Base-by-base conservation (phyloP, 1,140 invertebrate genomes). In the Probaryconus sp. region DNA sequence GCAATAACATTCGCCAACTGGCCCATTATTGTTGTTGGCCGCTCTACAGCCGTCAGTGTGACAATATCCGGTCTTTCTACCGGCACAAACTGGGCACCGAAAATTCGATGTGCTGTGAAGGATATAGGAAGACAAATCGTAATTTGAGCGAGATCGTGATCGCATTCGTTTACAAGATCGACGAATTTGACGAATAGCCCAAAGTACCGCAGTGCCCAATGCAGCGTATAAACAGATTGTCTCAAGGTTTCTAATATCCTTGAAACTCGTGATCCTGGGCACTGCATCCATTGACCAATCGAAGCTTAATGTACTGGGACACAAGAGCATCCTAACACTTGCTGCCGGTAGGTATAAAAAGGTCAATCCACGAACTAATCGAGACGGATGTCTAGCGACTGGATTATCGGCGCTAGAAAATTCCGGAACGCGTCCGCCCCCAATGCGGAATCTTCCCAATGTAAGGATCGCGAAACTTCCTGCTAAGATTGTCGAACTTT, bases 241-340 rank as follows among this genome's bases (percentile, higher is more conserved):
- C 30, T 92, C 87, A 3, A 94, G 79, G 81, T 96, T 97, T 42
- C 96, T 88, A 0, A 89, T 81, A 85, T 98, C 96, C 53, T 89
- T 88, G 2, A 95, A 42, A 3, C 90, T 90, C 0, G 90, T 91
- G 58, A 98, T 90, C 47, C 94, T 89, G 0, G 96, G 94, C 71
- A 98, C 92, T 0, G 96, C 92, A 73, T 96, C 96, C 96, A 98
- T 98, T 2, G 95, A 96, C 96, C 96, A 98, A 82, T 98, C 96
- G 83, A 97, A 98, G 82, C 95, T 96, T 18, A 98, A 87, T 37
- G 91, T 91, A 68, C 91, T 91, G 5, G 96, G 96, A 78, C 91
- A 95, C 1, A 97, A 80, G 17, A 98, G 85, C 73, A 98, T 90
- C 79, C 91, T 90, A 63, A 95, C 92, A 85, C 97, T 97, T 73